Evolutionary conservation across 2,797 vertebrate genomes (phyloP).

Genomic region (Acipenser oxyrinchus): DNA sequence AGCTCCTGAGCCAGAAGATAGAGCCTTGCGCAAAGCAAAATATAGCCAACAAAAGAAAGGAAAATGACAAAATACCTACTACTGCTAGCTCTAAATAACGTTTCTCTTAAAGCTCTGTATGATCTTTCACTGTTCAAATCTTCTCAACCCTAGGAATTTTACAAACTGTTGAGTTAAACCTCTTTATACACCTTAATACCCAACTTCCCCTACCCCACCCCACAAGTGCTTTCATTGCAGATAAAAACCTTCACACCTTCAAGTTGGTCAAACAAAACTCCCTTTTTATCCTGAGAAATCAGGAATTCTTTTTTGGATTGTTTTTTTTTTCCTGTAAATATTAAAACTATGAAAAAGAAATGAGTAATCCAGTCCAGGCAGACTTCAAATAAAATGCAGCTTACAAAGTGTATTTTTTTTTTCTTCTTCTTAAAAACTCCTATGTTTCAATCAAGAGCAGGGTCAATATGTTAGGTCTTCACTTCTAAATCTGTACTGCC

Average conservation of each 20-base stretch:
- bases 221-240: too few species aligned
- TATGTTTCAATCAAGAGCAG: too few species aligned
- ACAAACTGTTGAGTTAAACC: not conserved
- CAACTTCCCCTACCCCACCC: too few species aligned
- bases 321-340: not conserved
- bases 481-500: too few species aligned
- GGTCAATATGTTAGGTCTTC: too few species aligned
- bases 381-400: too few species aligned
- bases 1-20: conserved; percentile 37
- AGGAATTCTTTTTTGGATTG: not conserved
- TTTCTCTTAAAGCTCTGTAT: conserved; percentile 30
- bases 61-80: conserved; percentile 35
- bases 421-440: too few species aligned
- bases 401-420: too few species aligned
- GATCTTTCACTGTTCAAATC: conserved; percentile 21
- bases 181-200: too few species aligned
- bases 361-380: too few species aligned
- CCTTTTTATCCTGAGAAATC: conserved; percentile 1
- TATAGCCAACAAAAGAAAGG: conserved; percentile 37
- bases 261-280: not conserved
- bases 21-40: conserved; percentile 46
- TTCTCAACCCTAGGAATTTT: not conserved
- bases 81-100: conserved; percentile 25
- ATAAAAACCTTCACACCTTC: too few species aligned
- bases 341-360: not conserved